These are phyloP conservation scores for Rhodinocichla rosea DNA, from an alignment of 2,113 vertebrate genomes.

Conservation along the genomic window DNA sequence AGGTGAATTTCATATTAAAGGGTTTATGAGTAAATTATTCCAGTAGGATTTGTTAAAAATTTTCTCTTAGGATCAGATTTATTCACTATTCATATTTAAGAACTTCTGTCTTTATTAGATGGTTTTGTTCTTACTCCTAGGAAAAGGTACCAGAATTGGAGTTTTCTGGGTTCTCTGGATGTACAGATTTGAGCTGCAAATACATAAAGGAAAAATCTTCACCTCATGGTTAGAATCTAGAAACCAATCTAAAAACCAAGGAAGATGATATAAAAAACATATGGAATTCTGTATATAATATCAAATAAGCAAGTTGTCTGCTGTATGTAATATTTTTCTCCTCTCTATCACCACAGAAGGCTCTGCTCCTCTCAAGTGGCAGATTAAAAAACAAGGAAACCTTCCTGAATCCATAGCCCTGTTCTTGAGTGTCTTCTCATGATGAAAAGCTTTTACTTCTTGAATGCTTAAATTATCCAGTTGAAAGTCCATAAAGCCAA, in stretches of 20 bases:
- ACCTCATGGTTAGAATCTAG: background rate
- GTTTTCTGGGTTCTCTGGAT: background rate
- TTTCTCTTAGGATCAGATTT: background rate
- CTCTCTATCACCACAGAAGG: background rate
- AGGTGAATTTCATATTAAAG: background rate
- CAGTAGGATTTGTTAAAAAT: background rate
- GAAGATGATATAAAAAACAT: background rate
- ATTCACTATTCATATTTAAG: background rate
- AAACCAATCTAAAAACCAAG: background rate
- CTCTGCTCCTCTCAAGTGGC: background rate
- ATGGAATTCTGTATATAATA: background rate
- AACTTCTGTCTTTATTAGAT: background rate
- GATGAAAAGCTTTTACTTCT: background rate
- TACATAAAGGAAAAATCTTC: background rate
- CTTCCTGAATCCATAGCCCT: background rate
- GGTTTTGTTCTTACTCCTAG: background rate
- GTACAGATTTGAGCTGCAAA: background rate
- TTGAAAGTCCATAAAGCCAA: background rate
- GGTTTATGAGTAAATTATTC: background rate
- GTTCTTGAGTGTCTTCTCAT: background rate
- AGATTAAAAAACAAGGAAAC: background rate
- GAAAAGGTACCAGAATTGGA: background rate
- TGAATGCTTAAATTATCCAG: background rate
- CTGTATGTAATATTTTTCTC: background rate
- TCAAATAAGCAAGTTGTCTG: background rate